Evolutionary conservation across 2,113 vertebrate species (phyloP).

Genomic region (Myotis davidii): DNA sequence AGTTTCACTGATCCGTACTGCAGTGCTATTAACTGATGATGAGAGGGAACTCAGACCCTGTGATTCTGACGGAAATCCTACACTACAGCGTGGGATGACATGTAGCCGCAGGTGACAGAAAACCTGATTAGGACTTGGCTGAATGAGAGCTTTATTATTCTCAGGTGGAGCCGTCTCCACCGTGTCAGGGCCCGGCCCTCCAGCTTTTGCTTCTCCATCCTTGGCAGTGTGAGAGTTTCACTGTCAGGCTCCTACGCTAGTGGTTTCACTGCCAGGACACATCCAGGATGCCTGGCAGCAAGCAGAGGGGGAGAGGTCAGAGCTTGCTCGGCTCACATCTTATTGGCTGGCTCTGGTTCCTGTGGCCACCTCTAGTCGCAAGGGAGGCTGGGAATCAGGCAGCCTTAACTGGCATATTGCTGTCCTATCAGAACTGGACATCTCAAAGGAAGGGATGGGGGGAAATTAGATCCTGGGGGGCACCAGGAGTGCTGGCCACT

Average conservation of each 20-base stretch:
- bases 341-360: background rate
- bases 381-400: background rate
- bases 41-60: background rate
- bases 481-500: background rate
- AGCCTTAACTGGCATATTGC: background rate
- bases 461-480: background rate
- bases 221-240: background rate
- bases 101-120: background rate
- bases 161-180: background rate
- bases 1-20: background rate
- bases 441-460: background rate
- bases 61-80: background rate
- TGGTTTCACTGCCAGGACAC: background rate
- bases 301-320: background rate
- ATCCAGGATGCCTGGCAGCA: background rate
- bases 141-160: background rate
- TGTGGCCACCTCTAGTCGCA: background rate
- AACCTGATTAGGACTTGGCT: background rate
- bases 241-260: background rate
- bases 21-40: background rate
- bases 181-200: background rate
- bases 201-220: background rate
- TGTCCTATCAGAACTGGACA: background rate
- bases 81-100: background rate
- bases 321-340: background rate